Conservation (phyloP, 2,888 invertebrate species). For the Eumerus sabulonum region DNA sequence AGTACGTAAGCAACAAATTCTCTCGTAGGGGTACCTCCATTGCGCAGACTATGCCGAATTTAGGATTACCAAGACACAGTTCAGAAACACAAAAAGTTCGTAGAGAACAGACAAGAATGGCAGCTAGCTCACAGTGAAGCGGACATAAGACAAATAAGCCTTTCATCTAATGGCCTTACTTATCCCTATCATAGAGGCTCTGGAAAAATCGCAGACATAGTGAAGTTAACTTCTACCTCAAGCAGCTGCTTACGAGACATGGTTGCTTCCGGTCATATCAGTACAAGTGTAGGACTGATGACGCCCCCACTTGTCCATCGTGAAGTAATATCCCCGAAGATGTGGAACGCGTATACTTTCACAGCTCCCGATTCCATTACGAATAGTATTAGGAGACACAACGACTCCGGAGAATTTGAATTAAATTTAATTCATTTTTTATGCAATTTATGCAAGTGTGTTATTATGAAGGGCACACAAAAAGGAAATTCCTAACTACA, state of each 20-base stretch:
- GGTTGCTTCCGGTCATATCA: constrained; percentile 4
- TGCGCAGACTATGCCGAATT: too few relatives aligned
- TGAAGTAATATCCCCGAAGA: constrained; percentile 1
- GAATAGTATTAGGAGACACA: not conserved
- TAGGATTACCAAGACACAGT: too few relatives aligned
- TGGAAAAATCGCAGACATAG: not conserved
- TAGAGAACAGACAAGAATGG: not conserved
- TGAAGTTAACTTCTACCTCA: constrained; percentile 7
- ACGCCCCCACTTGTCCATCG: not conserved
- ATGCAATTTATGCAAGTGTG: too few relatives aligned
- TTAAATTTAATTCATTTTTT: too few relatives aligned
- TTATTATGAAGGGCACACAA: too few relatives aligned
- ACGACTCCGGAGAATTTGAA: not conserved
- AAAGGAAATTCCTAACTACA: too few relatives aligned
- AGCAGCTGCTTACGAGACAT: constrained; percentile 1
- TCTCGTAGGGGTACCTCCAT: too few relatives aligned
- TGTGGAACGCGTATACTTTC: not conserved
- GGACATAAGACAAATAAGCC: not conserved
- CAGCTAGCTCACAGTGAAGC: not conserved
- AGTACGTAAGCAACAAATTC: too few relatives aligned
- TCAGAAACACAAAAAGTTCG: not conserved
- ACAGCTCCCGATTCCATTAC: not conserved
- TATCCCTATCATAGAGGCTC: not conserved
- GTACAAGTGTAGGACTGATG: not conserved
- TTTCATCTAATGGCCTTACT: not conserved